Base-by-base conservation (phyloP, 2,113 vertebrate genomes). In the Rhagologus leucostigma region DNA sequence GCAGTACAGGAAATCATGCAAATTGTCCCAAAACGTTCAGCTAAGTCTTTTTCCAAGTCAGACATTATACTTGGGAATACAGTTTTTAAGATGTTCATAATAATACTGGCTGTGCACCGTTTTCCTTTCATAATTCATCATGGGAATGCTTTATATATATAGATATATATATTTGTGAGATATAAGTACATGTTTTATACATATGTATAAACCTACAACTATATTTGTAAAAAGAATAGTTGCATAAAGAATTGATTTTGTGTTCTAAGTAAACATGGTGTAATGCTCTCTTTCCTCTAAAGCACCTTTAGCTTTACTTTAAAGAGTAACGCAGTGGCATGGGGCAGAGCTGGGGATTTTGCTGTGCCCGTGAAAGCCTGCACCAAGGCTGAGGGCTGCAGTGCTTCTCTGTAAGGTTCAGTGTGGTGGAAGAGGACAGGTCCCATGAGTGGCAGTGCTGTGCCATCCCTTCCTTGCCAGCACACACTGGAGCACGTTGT, bases 401-500 rank as follows among this genome's bases (percentile, higher is more conserved):
- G 27, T 11, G 37, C 35, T 33, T 22, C 11, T 24, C 47, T 46
- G 6, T 1, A 16, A 49, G 69, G 13, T 35, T 50, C 22, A 7
- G 7, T 7, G 67, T 19, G 17, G 26, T 15, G 32, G 30, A 32
- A 15, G 24, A 23, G 60, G 37, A 27, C 33, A 19, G 33, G n/a
- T 13, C 8, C 27, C 8, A 3, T 0, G 3, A 9, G 35, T 9
- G 4, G 9, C 68, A 42, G 1, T 33, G 71, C 55, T 30, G 2
- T 7, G 0, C 35, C 12, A 7, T 10, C 35, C 33, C n/a, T 10
- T 19, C 29, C 39, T 41, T 50, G 22, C 74, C 79, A 47, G 5
- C 5, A 0, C 29, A 4, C 29, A 0, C 14, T 1, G 3, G 7
- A 8, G 4, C 46, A 6, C 1, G 2, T 14, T 21, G 37, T 10